A percentile compares a stretch with the other conserved stretches of the same genome.
Evolutionary conservation across 2,888 invertebrate genomes (phyloP).

Genomic region (Syrphus vitripennis): DNA sequence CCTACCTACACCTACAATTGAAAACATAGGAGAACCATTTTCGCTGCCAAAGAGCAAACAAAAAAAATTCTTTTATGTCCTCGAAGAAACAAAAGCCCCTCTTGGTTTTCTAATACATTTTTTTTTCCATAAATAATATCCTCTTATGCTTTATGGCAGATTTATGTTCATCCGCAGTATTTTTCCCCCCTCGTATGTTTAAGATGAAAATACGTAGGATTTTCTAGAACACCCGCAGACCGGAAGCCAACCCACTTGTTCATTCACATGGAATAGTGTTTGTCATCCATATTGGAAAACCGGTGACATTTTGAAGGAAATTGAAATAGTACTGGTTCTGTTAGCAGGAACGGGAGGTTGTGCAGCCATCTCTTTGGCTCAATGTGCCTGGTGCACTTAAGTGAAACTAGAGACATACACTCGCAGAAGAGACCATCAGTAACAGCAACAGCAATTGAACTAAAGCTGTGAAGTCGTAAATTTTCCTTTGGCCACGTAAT

Average conservation of each 20-base stretch:
- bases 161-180: slow-evolving; percentile 56
- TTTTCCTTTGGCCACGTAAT: slow-evolving; percentile 56
- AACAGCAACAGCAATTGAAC: neutral
- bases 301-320: slow-evolving; percentile 43
- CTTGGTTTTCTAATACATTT: slow-evolving; percentile 11
- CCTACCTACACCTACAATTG: neutral
- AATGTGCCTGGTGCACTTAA: neutral
- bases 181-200: neutral
- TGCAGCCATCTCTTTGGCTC: neutral
- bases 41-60: neutral
- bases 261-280: slow-evolving; percentile 15
- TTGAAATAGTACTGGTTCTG: neutral
- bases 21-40: neutral
- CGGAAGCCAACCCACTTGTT: neutral
- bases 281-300: slow-evolving; percentile 29
- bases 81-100: neutral
- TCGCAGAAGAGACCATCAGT: neutral
- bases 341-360: neutral
- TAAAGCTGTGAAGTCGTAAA: slow-evolving; percentile 50
- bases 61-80: neutral
- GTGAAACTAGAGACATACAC: neutral
- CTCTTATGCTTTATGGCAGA: slow-evolving; percentile 55
- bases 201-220: slow-evolving; percentile 7
- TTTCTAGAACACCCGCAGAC: neutral
- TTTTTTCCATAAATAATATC: slow-evolving; percentile 63